Evolutionary conservation across 23 tunicate species (phyloP).

Genomic region (Botrylloides violaceus): DNA sequence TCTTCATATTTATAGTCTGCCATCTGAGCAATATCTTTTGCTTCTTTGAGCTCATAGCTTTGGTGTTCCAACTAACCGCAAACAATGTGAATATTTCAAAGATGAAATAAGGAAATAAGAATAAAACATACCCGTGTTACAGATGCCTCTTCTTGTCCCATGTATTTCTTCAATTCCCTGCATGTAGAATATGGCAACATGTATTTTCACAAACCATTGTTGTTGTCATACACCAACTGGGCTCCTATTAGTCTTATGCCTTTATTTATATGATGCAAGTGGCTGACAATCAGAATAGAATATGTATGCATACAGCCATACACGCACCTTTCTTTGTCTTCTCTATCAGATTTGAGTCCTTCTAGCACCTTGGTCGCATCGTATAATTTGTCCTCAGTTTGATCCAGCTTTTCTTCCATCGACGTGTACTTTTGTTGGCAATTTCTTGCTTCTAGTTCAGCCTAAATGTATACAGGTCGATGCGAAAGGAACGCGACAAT

Average conservation of each 20-base stretch:
- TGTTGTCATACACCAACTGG: too few species aligned
- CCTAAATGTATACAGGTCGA: not conserved
- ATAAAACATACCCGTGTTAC: not conserved
- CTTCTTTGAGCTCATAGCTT: not conserved
- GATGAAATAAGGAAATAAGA: not conserved
- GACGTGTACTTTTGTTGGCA: not conserved
- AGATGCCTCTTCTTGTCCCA: not conserved
- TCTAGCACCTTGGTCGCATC: not conserved
- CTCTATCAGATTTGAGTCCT: not conserved
- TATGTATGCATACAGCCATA: too few species aligned
- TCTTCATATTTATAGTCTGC: constrained; percentile 26
- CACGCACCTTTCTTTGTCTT: not conserved
- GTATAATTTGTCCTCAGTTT: not conserved
- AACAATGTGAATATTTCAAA: not conserved
- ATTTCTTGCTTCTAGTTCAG: not conserved
- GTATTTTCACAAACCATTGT: too few species aligned
- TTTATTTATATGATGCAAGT: too few species aligned
- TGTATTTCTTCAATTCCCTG: constrained; percentile 20
- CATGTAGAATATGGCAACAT: not conserved
- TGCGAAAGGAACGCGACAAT: not conserved
- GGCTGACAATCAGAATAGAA: too few species aligned
- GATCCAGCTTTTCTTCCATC: not conserved
- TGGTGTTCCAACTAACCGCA: constrained; percentile 18
- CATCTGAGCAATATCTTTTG: constrained; percentile 7
- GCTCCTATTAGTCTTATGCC: too few species aligned